These are phyloP conservation scores for Dicaeum eximium DNA, from an alignment of 2,113 vertebrate genomes.

Conservation along the genomic window DNA sequence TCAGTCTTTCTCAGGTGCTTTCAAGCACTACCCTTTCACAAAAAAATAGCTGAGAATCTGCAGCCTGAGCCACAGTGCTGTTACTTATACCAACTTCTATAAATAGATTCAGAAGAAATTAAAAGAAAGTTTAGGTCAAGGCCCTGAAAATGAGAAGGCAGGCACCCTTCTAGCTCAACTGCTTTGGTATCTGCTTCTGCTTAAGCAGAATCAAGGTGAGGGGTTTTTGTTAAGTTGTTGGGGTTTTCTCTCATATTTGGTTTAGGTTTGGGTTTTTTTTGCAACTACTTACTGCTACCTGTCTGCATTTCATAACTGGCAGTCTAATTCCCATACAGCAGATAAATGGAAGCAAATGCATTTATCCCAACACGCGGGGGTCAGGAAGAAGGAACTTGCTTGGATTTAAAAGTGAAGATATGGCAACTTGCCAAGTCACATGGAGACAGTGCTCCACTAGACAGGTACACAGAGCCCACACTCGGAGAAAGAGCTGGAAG, in stretches of 20 bases:
- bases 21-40: not conserved
- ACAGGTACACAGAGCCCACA: not conserved
- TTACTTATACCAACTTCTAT: not conserved
- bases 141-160: rapidly evolving
- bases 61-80: not conserved
- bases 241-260: not conserved
- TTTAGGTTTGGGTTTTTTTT: not conserved
- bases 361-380: not conserved
- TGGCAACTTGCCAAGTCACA: not conserved
- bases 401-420: not conserved
- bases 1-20: not conserved
- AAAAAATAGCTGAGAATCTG: rapidly evolving
- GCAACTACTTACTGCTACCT: not conserved
- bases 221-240: rapidly evolving
- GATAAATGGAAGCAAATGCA: not conserved
- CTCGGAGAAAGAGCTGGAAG: not conserved
- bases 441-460: rapidly evolving
- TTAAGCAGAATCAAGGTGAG: not conserved
- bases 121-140: not conserved
- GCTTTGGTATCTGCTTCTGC: not conserved
- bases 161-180: not conserved
- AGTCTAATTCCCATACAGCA: rapidly evolving
- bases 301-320: not conserved
- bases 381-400: not conserved
- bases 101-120: not conserved